A percentile compares a stretch with the other conserved stretches of the same genome.
These are phyloP conservation scores for Sandelia bainsii DNA, from an alignment of 2,797 vertebrate species.

Conservation along the genomic window DNA sequence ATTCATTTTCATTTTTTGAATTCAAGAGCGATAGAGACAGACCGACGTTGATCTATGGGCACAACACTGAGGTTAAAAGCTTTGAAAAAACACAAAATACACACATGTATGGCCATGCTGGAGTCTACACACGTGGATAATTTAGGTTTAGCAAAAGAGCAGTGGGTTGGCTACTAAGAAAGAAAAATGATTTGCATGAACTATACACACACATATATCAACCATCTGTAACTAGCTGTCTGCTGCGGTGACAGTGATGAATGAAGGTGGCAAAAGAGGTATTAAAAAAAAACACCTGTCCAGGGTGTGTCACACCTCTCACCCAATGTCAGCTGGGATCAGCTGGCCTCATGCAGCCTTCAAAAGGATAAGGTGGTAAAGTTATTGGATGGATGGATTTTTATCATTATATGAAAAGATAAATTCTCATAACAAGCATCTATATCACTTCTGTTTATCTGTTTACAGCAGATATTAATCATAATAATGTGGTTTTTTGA, in stretches of 20 bases:
- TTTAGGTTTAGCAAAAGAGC: constrained; percentile 17
- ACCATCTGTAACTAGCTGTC: constrained; percentile 10
- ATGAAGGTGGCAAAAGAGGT: constrained; percentile 19
- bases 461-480: constrained; percentile 4
- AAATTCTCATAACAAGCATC: not conserved
- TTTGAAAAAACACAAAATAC: constrained; percentile 9
- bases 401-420: not conserved
- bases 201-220: not conserved
- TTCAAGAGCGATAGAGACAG: constrained; percentile 16
- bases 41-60: not conserved
- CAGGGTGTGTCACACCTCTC: too few species aligned
- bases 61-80: not conserved
- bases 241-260: constrained; percentile 40
- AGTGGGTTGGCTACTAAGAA: not conserved
- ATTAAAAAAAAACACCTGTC: not conserved
- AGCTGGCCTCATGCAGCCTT: too few species aligned
- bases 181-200: not conserved
- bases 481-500: not conserved
- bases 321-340: too few species aligned
- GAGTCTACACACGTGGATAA: not conserved
- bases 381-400: too few species aligned
- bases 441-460: too few species aligned
- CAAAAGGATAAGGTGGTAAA: too few species aligned
- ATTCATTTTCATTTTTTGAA: constrained; percentile 40
- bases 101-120: not conserved